Evolutionary conservation across 2,888 invertebrate species (phyloP), one percentile per base, ranked within the genome.

Genomic region (Syrphus vitripennis): DNA sequence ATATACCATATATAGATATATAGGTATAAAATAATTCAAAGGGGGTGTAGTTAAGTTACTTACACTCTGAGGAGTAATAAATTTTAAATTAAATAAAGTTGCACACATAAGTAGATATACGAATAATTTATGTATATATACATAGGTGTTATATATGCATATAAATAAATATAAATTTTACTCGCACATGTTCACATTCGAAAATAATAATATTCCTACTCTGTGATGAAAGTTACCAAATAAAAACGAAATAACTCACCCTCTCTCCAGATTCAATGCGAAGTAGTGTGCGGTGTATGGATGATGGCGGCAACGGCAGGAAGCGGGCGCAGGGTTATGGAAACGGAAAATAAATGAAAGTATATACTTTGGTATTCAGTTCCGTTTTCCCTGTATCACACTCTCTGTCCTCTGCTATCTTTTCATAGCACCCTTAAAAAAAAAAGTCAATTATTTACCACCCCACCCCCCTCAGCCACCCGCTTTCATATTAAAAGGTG

Each of bases 101-200:
- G 34, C 31, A 26, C 12, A 57, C n/a, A 40, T 31, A 7, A 7
- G 5, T 40, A n/a, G 12, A 3, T 48, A 24, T 16, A 14, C 16
- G 2, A 4, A n/a, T 48, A 4, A n/a, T 48, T 10, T 19, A 2
- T 67, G 7, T 16, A 26, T 67, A 16, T 34, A 31, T 67, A 26
- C 19, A 53, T 19, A 14, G 42, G 55, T 16, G 48, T 26, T 50
- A n/a, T n/a, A n/a, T n/a, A n/a, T n/a, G n/a, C n/a, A n/a, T 29
- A 53, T 59, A 59, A 42, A 71, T 67, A 76, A 71, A 67, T 65
- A 50, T 82, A 76, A 72, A 82, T 82, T 86, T 48, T 57, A 65
- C 82, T 82, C 42, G 82, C 86, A 86, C 86, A 86, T 82, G 86
- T 78, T 86, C 82, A 78, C 77, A 82, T 82, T 86, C 65, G 77